Conservation (phyloP, 1,140 invertebrate species). For the Magallana ariakensis region DNA sequence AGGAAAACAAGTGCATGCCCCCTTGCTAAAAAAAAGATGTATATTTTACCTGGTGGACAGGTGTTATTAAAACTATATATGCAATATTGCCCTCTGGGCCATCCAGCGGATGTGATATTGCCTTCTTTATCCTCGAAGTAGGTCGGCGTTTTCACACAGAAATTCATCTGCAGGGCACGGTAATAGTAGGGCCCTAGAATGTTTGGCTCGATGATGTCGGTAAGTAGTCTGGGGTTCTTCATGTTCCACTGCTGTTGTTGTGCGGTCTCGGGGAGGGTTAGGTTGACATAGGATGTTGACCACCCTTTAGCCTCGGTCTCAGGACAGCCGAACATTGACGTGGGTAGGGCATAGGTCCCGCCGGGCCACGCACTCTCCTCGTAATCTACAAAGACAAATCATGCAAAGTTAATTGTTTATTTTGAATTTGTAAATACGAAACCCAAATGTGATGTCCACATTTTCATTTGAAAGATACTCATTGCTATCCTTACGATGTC, state of each 20-base stretch:
- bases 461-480: too few relatives aligned
- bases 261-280: background rate
- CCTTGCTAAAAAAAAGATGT: too few relatives aligned
- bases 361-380: slow-evolving; percentile 23
- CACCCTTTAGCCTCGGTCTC: slow-evolving; percentile 24
- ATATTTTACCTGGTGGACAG: slow-evolving; percentile 23
- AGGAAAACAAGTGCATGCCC: too few relatives aligned
- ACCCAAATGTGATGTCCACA: too few relatives aligned
- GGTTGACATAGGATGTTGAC: slow-evolving; percentile 41
- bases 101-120: background rate
- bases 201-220: slow-evolving; percentile 16
- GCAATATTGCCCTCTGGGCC: slow-evolving; percentile 37
- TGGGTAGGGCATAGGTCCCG: slow-evolving; percentile 28
- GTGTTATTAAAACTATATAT: background rate
- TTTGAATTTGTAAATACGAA: background rate
- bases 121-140: background rate
- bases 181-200: slow-evolving; percentile 42
- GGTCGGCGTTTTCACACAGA: slow-evolving; percentile 28
- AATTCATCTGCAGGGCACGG: slow-evolving; percentile 39
- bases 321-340: slow-evolving; percentile 48
- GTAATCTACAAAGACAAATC: background rate
- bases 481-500: too few relatives aligned
- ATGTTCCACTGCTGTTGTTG: slow-evolving; percentile 22
- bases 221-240: background rate
- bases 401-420: background rate